A percentile compares a stretch with the other conserved stretches of the same genome.
These are phyloP conservation scores for Halcyon malimbica DNA, from an alignment of 2,113 vertebrate genomes.

Conservation along the genomic window DNA sequence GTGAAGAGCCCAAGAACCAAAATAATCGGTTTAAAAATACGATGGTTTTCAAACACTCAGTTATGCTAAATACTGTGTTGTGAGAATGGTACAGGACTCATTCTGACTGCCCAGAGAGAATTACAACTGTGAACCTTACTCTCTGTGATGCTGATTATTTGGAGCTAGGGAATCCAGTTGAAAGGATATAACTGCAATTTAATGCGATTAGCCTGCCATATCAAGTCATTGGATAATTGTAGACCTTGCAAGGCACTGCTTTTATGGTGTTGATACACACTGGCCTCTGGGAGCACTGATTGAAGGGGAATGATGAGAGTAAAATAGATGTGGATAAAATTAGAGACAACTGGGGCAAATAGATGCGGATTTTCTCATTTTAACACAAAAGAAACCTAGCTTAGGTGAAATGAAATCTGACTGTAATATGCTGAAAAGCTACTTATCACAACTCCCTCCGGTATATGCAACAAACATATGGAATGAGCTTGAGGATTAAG, in stretches of 20 bases:
- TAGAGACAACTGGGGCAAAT: slow-evolving; percentile 35
- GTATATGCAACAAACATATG: slow-evolving; percentile 22
- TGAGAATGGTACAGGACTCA: not conserved
- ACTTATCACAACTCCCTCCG: slow-evolving; percentile 50
- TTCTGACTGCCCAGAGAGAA: not conserved
- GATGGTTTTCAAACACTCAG: not conserved
- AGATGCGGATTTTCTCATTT: slow-evolving; percentile 52
- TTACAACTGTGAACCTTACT: not conserved
- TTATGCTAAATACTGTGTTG: not conserved
- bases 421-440: slow-evolving; percentile 53
- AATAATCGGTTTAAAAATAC: not conserved
- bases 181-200: slow-evolving; percentile 59
- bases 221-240: slow-evolving; percentile 43
- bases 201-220: slow-evolving; percentile 18
- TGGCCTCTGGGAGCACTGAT: slow-evolving; percentile 30
- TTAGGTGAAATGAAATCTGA: slow-evolving; percentile 61
- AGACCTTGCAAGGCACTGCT: slow-evolving; percentile 32
- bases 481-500: slow-evolving; percentile 27
- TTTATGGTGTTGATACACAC: not conserved
- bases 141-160: slow-evolving; percentile 40
- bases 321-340: slow-evolving; percentile 54
- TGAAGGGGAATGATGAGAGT: slow-evolving; percentile 33
- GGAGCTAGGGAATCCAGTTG: slow-evolving; percentile 29
- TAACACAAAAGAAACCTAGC: slow-evolving; percentile 52
- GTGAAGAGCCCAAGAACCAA: not conserved